phyloP scores from a whole-genome alignment of 1,140 invertebrate genomes.

The Brachionus calyciflorus region DNA sequence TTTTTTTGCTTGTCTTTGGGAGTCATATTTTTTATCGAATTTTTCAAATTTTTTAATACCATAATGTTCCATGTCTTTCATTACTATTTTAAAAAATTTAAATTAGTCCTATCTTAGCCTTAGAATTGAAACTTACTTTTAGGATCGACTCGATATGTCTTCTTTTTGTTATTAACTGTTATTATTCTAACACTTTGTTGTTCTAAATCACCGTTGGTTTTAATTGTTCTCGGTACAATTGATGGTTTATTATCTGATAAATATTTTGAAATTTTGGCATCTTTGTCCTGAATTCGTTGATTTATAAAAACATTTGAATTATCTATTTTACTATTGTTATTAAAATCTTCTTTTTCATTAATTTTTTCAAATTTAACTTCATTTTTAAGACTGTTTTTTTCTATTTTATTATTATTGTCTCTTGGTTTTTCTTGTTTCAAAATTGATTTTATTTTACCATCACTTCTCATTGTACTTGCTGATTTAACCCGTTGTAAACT shows the following conservation, averaged over 20 bases:
- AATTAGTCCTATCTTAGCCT: too few species aligned
- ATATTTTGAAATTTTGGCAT: neutral
- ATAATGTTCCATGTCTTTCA: conserved; percentile 21
- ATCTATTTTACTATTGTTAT: neutral
- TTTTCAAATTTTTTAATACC: conserved; percentile 16
- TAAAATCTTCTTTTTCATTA: neutral
- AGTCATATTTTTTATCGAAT: conserved; percentile 33
- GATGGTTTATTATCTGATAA: neutral
- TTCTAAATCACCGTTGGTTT: neutral
- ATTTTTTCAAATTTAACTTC: neutral
- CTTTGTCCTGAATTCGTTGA: neutral
- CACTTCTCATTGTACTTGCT: neutral
- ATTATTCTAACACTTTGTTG: neutral
- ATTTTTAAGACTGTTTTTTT: neutral
- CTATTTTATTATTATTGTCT: too few species aligned
- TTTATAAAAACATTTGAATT: neutral
- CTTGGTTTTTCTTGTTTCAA: neutral
- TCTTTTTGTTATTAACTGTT: conserved; percentile 1
- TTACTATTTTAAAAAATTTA: neutral
- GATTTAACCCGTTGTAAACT: neutral
- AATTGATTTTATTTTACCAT: neutral
- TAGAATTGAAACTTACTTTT: neutral
- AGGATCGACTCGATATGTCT: conserved; percentile 15
- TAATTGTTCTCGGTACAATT: too few species aligned
- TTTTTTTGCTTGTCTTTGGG: neutral